Conservation (phyloP, 1,140 invertebrate species). For the Eubasilissa regina region DNA sequence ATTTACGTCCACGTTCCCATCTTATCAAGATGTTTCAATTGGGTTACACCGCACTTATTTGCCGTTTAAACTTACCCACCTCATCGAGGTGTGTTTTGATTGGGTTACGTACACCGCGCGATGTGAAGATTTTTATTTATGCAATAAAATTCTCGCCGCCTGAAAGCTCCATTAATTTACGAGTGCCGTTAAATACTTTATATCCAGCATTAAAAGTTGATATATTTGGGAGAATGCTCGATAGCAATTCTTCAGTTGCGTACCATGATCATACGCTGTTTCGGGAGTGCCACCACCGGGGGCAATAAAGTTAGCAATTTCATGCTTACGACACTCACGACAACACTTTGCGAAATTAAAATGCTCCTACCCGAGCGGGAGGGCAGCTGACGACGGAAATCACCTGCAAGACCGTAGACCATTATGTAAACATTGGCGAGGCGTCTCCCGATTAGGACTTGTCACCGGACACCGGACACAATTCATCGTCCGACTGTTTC, state of each 20-base stretch:
- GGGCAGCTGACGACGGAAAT: background rate
- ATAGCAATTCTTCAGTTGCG: conserved; percentile 19
- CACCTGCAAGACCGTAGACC: too few relatives aligned
- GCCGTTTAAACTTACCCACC: background rate
- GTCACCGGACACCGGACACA: too few relatives aligned
- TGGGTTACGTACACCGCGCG: conserved; percentile 8
- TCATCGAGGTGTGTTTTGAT: conserved; percentile 6
- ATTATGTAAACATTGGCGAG: too few relatives aligned
- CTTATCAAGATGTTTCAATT: too few relatives aligned
- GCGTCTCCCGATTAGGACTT: too few relatives aligned
- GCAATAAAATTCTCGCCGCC: conserved; percentile 19
- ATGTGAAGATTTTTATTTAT: conserved; percentile 25
- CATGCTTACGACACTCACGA: conserved; percentile 14
- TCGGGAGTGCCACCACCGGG: conserved; percentile 17
- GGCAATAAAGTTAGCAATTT: conserved; percentile 28
- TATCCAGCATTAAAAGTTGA: conserved; percentile 37
- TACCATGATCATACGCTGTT: conserved; percentile 6
- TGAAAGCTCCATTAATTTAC: conserved; percentile 15
- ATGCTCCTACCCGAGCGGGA: background rate
- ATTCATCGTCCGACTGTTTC: too few relatives aligned
- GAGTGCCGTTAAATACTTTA: conserved; percentile 35
- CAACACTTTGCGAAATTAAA: conserved; percentile 43
- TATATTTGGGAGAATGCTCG: conserved; percentile 17
- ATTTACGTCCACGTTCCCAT: too few relatives aligned
- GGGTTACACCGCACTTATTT: too few relatives aligned